Evolutionary conservation across 2,888 invertebrate genomes (phyloP).

Genomic region (Ennomos fuscantarius): DNA sequence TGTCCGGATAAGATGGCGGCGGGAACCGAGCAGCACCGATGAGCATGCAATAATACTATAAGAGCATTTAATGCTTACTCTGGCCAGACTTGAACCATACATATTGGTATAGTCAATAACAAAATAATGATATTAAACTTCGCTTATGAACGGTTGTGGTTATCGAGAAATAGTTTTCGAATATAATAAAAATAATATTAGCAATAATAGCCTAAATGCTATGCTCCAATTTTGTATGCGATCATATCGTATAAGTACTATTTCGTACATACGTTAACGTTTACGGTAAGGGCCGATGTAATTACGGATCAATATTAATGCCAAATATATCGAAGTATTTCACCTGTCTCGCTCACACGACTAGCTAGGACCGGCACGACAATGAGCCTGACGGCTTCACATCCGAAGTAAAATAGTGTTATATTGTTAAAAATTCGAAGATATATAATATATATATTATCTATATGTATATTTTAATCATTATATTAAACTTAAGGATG

Average conservation of each 20-base stretch:
- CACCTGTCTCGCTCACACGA: constrained; percentile 52
- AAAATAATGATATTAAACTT: constrained; percentile 82
- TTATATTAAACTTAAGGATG: constrained; percentile 84
- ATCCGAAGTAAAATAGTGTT: constrained; percentile 81
- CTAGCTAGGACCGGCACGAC: constrained; percentile 41
- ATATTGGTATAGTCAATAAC: constrained; percentile 82
- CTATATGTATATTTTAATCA: constrained; percentile 85
- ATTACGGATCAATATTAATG: constrained; percentile 50
- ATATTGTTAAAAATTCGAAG: constrained; percentile 82
- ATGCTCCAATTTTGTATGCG: constrained; percentile 77
- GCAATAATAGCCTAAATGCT: constrained; percentile 83
- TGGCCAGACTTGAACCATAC: constrained; percentile 66
- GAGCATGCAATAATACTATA: constrained; percentile 73
- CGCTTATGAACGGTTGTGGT: constrained; percentile 85
- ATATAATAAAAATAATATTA: constrained; percentile 78
- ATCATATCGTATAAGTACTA: constrained; percentile 76
- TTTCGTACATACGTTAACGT: constrained; percentile 49
- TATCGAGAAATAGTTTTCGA: constrained; percentile 83
- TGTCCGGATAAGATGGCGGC: constrained; percentile 70
- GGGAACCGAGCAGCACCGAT: constrained; percentile 44
- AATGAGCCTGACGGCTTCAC: constrained; percentile 55
- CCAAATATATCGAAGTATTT: constrained; percentile 55
- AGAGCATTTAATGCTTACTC: constrained; percentile 72
- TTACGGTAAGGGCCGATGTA: constrained; percentile 47
- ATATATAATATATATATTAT: constrained; percentile 63